Evolutionary conservation across 92 coral and sea anemone species (phyloP), one percentile per base, ranked within the genome.

Genomic region (Epizoanthus ramosus): DNA sequence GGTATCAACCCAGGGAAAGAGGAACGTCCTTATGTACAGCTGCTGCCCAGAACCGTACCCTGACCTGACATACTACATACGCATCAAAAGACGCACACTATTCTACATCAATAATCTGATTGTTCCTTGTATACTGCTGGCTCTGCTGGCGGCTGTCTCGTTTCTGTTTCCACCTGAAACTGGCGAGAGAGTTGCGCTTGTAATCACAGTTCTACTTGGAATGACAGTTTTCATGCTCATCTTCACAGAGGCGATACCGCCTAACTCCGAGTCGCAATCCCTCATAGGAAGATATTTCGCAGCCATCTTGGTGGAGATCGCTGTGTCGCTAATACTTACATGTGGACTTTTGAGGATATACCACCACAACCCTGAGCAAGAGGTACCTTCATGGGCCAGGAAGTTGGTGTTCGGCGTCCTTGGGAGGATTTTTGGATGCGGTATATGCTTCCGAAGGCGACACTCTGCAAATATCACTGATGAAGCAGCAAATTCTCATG

Each of bases 111-210:
- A 94, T 86, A 96, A 96, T 24, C 81, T 96, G 64, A 87, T 96
- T 61, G 71, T 96, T 4, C 99, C 99, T 2, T 96, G 99, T 60
- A 73, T 96, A 15, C 86, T 96, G 52, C 85, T 96, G 71, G 99
- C 94, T 39, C 84, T 90, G 41, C 86, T 96, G 39, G 95, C 98
- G 19, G 89, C 91, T 23, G 81, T 87, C 9, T 89, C 99, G 6
- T 96, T 96, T 79, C 83, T 94, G 41, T 91, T 96, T 54, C 99
- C 99, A 71, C 99, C 99, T 43, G 97, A 96, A 84, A 92, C 99
- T 39, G 99, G 99, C 47, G 99, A 96, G 73, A 83, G 99, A 74
- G 93, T 96, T 47, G 95, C 99, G 17, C 89, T 96, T 17, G 97
- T 94, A 70, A 90, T 96, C 70, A 96, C 99, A 5, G 93, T 95